These are phyloP conservation scores for Aleadryas rufinucha DNA, from an alignment of 2,113 vertebrate genomes.

Conservation along the genomic window DNA sequence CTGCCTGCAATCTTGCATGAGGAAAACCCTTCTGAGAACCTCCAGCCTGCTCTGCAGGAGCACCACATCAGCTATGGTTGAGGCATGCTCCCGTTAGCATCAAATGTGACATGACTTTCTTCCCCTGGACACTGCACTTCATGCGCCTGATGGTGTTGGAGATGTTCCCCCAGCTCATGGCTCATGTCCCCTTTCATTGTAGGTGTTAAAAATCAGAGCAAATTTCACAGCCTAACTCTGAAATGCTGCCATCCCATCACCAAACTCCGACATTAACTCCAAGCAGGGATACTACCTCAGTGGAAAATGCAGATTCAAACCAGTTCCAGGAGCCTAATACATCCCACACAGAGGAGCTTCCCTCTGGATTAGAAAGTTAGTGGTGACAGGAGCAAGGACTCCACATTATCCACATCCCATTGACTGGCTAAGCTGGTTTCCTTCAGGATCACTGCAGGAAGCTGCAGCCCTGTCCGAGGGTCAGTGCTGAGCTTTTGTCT, in stretches of 20 bases:
- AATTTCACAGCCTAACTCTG: neutral
- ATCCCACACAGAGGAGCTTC: neutral
- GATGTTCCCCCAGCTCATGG: neutral
- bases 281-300: neutral
- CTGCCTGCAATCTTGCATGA: neutral
- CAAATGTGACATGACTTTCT: neutral
- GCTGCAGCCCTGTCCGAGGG: neutral
- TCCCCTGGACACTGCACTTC: neutral
- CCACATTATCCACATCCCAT: neutral
- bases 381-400: neutral
- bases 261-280: neutral
- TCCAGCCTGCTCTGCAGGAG: neutral
- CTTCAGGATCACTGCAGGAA: neutral
- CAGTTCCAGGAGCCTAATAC: neutral
- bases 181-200: neutral
- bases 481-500: neutral
- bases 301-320: neutral
- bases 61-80: neutral
- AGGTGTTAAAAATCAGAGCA: neutral
- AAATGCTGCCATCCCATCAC: neutral
- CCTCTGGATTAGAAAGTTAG: neutral
- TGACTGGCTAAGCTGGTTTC: neutral
- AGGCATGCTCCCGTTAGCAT: neutral
- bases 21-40: neutral
- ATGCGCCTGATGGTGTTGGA: accelerated